Base-by-base conservation (phyloP, 2,797 vertebrate species). In the Chrosomus eos region DNA sequence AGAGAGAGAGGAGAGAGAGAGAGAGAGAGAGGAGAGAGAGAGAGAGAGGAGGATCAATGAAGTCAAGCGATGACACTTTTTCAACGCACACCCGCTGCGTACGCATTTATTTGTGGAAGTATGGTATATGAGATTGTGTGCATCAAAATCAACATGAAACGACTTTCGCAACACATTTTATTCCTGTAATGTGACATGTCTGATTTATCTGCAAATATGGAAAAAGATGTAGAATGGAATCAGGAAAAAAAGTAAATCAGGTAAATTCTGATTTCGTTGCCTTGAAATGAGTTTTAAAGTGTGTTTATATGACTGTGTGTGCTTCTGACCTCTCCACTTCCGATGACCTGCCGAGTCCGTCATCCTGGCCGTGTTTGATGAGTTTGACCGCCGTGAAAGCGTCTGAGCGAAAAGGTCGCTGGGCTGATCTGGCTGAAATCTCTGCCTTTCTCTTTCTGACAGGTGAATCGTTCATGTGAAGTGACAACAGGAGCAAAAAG, bases 391-490 rank as follows among this genome's bases (percentile, higher is more conserved):
- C 38, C 5, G 2, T n/a, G 36, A 36, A 84, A 55, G 7, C 19
- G 6, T 4, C 13, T 23, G 51, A 60, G 75, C 26, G 28, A 33
- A 84, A 84, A 71, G 82, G 64, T 84, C 1, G 8, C n/a, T n/a
- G 13, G 36, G 68, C 36, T 53, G 53, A 71, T 58, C 62, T 71
- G 75, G 21, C 66, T 78, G 66, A 71, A 84, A 78, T 79, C 64
- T 60, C 33, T 40, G 64, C 43, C 75, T 28, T 77, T 77, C 73
- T 83, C 73, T 75, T n/a, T 8, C 43, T 55, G 72, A 68, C 60
- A 83, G 48, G 82, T 55, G 60, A 83, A 75, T 75, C 43, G 18
- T 68, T 84, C 51, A 78, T 78, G 51, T 60, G 66, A 70, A 48
- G 74, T 33, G 51, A 71, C 36, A 78, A 77, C 82, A 78, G 38